Conservation (phyloP, 2,113 vertebrate genomes). For the Proteles cristata region DNA sequence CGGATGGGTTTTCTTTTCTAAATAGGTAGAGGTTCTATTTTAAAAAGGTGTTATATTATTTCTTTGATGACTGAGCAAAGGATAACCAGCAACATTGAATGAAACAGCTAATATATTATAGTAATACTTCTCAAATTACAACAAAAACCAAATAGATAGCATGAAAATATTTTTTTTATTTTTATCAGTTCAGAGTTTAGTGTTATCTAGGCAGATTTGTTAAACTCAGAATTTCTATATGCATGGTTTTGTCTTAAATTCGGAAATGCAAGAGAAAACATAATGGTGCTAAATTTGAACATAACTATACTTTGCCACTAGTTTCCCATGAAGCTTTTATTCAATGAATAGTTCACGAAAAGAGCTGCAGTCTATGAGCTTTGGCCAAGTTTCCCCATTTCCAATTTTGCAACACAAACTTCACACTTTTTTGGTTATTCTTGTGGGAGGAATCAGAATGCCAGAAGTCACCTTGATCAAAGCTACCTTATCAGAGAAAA, state of each 20-base stretch:
- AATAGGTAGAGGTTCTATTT: neutral
- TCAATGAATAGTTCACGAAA: neutral
- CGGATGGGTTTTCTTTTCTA: neutral
- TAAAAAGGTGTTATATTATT: neutral
- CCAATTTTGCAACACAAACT: slow-evolving; percentile 7
- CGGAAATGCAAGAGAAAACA: neutral
- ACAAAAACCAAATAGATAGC: slow-evolving; percentile 1
- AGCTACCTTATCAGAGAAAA: slow-evolving; percentile 1
- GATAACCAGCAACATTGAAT: neutral
- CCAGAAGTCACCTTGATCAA: slow-evolving; percentile 11
- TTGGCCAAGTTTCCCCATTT: neutral
- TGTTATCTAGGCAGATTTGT: neutral
- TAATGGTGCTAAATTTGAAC: neutral
- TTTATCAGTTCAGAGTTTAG: neutral
- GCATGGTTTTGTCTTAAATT: slow-evolving; percentile 26
- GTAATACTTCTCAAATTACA: neutral
- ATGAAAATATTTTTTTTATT: neutral
- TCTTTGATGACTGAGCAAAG: neutral
- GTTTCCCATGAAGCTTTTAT: neutral
- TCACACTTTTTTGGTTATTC: slow-evolving; percentile 37
- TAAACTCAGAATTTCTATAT: neutral
- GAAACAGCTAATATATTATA: neutral
- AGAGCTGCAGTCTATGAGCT: neutral
- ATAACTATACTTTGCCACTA: neutral
- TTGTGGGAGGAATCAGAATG: neutral